Base-by-base conservation (phyloP, 2,888 invertebrate species). In the Ophioninae sp. region DNA sequence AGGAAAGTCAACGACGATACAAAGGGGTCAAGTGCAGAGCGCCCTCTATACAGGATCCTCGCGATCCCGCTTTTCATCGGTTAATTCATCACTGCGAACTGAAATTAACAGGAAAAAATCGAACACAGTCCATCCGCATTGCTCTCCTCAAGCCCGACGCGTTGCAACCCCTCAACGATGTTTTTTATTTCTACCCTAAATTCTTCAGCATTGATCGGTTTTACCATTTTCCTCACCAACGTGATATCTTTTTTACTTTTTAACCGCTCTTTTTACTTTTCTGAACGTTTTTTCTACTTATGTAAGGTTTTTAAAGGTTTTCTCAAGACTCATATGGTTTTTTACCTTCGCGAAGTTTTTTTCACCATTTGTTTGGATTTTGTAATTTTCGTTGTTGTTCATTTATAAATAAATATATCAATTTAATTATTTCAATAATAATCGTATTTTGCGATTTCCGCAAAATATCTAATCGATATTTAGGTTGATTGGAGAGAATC, bases 11-110 rank as follows among this genome's bases (percentile, higher is more conserved):
- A 82, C 83, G 87, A 82, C 83, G 87, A 89, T 88, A 88, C 85
- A 90, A 88, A 86, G 89, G 86, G 91, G 91, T 90, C 91, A 90
- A 90, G 87, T 88, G 87, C 79, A 65, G 61, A 86, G 87, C 85
- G 88, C 86, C 86, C 81, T 86, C 87, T 68, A 73, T 39, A 44
- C 73, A 30, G 51, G 20, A 74, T 64, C 73, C 73, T 74, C 86
- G 86, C 87, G 87, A 39, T 44, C 67, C 59, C 81, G 71, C 77
- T 78, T 74, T 71, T 74, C 81, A 69, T 74, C 69, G 80, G 58
- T 81, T 81, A 74, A 77, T 83, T 69, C 74, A 41, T 39, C 56
- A 30, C 64, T 65, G 37, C 37, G 39, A 17, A 30, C 58, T 58
- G 41, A 51, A 74, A 44, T 37, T 74, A 67, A 65, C 10, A 22